Evolutionary conservation across 2,888 invertebrate genomes (phyloP), one percentile per base, ranked within the genome.

Genomic region (Athalia cordata): DNA sequence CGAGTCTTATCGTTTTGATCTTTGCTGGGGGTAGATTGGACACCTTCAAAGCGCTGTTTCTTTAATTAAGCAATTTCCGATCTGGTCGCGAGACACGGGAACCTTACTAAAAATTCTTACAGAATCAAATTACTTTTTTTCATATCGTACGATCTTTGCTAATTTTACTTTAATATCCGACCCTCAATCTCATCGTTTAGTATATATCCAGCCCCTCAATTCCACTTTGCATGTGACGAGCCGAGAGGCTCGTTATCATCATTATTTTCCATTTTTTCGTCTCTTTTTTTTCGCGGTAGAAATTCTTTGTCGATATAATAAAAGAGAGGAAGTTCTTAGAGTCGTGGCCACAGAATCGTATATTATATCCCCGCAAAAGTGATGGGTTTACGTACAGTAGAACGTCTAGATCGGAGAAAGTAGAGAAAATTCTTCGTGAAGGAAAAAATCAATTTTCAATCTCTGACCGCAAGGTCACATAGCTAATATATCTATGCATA

Each of bases 81-180:
- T 74, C 59, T n/a, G 47, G 45, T 72, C 45, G 59, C 13, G 57
- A 59, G 29, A 57, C 75, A 3, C 3, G 62, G n/a, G 75, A 29
- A 49, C 43, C 43, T 52, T 11, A 13, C 50, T 15, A 8, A 52
- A 45, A 75, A 50, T 75, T 75, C 45, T 64, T 45, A 8, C 49
- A 15, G n/a, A 45, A 57, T 75, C 62, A 75, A 75, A 75, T 75
- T 75, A 75, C 75, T 43, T 6, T 72, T 72, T 72, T 72, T 61
- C 72, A 59, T 72, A 72, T 72, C 72, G 59, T 50, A 68, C 47
- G 47, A 72, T 57, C 47, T 59, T 72, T 59, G 45, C 59, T 75
- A 49, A 62, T 62, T 61, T 50, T 9, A 11, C 62, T 62, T 64
- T 61, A 62, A 50, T 64, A 29, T 50, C 29, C 49, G 62, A 50